A percentile compares a stretch with the other conserved stretches of the same genome.
phyloP scores from a whole-genome alignment of 2,797 vertebrate genomes.

The Enteromius unitaeniatus region DNA sequence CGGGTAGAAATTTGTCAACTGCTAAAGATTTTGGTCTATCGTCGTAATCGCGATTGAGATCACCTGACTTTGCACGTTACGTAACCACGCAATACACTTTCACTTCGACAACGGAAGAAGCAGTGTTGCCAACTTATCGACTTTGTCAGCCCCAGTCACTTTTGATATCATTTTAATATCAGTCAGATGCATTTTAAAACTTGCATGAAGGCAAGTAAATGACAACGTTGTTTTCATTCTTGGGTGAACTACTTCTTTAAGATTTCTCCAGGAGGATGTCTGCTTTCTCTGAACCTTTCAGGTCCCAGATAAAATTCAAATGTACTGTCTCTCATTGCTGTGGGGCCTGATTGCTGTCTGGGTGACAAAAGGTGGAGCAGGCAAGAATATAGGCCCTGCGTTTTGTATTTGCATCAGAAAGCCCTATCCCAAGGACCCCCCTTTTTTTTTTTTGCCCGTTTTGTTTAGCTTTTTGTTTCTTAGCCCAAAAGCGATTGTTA shows the following conservation, averaged over 20 bases:
- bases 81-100: too few relatives aligned
- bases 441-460: slow-evolving; percentile 49
- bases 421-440: slow-evolving; percentile 54
- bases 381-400: slow-evolving; percentile 62
- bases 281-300: slow-evolving; percentile 51
- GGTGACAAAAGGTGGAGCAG: slow-evolving; percentile 61
- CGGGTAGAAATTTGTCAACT: too few relatives aligned
- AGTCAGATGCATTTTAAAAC: background rate
- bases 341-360: slow-evolving; percentile 57
- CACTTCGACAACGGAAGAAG: too few relatives aligned
- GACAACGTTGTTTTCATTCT: background rate
- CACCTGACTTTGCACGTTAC: too few relatives aligned
- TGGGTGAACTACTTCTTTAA: background rate
- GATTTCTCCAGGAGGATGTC: background rate
- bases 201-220: background rate
- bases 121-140: too few relatives aligned
- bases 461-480: slow-evolving; percentile 54
- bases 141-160: background rate
- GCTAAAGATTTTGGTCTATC: too few relatives aligned
- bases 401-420: slow-evolving; percentile 76
- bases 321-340: slow-evolving; percentile 51
- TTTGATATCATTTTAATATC: too few relatives aligned
- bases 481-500: slow-evolving; percentile 31
- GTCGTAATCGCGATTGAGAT: too few relatives aligned
- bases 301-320: slow-evolving; percentile 62